These are phyloP conservation scores for Cichlasoma orientale DNA, from an alignment of 2,797 vertebrate species.

Conservation along the genomic window DNA sequence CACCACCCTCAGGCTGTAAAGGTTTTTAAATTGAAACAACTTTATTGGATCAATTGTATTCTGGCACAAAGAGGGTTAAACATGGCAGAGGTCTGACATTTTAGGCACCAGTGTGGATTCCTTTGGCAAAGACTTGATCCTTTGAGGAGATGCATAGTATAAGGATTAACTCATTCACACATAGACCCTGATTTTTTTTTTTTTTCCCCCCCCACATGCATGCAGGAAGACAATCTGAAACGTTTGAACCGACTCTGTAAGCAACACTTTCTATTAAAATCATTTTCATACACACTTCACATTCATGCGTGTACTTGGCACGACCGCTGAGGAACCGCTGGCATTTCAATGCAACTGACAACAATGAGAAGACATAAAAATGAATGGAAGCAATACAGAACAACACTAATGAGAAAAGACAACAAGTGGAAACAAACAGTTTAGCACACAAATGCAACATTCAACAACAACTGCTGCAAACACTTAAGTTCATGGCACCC, in stretches of 20 bases:
- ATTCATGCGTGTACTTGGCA: conserved; percentile 58
- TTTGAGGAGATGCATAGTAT: conserved; percentile 63
- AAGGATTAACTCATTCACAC: conserved; percentile 50
- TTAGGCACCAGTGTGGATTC: conserved; percentile 76
- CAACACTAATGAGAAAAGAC: conserved; percentile 37
- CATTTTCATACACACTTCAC: conserved; percentile 46
- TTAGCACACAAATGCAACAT: conserved; percentile 49
- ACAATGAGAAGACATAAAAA: conserved; percentile 56
- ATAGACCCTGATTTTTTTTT: conserved; percentile 28
- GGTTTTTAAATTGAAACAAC: conserved; percentile 67
- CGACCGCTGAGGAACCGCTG: conserved; percentile 25
- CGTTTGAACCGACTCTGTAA: conserved; percentile 48
- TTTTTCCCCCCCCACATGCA: conserved; percentile 72
- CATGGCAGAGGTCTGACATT: conserved; percentile 70
- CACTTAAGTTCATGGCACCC: conserved; percentile 67
- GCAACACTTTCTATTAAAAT: conserved; percentile 41
- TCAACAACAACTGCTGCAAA: conserved; percentile 81
- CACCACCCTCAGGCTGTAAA: conserved; percentile 72
- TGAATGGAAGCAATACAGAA: conserved; percentile 51
- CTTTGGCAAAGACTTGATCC: conserved; percentile 76
- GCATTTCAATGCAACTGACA: conserved; percentile 54
- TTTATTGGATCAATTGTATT: conserved; percentile 78
- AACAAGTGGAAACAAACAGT: conserved; percentile 24
- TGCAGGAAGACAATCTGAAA: conserved; percentile 38
- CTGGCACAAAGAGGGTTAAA: conserved; percentile 70